Evolutionary conservation across 2,888 invertebrate genomes (phyloP), one percentile per base, ranked within the genome.

Genomic region (Ephialtes manifestator): DNA sequence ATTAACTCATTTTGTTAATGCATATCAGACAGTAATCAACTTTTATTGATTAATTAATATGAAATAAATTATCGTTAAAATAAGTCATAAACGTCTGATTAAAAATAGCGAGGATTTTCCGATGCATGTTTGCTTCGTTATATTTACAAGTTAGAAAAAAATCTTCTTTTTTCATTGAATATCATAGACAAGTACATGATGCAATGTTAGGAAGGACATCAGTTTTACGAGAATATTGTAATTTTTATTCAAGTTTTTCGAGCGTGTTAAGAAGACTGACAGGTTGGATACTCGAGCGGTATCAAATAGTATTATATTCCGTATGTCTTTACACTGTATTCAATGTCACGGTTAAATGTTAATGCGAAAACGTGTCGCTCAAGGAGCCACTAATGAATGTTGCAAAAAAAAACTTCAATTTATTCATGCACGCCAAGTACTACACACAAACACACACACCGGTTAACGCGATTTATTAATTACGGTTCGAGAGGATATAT

Each of bases 331-430:
- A 18, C 46, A 39, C n/a, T 31, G 51, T n/a, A 24, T 53, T 76
- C 65, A 72, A 77, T 77, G 55, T 77, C 82, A 65, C 71, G 55
- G 46, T 31, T 53, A 55, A 65, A 71, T 65, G 28, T 71, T 60
- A 39, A 65, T 13, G 71, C 72, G 13, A 51, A 39, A 15, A 39
- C 51, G 51, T 72, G 63, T 81, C 60, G 51, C 46, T 75, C 31
- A 46, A 46, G n/a, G 15, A 46, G 77, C 46, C 46, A 55, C 65
- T 15, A 24, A 81, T 55, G 48, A 31, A 18, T 24, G 51, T 43
- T 31, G 28, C 43, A 51, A 70, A 60, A 70, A 35, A 70, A 68
- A 60, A 24, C 53, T 39, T 79, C 4, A 55, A 76, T 76, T 58
- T 70, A 80, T 75, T 76, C 75, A 71, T 70, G 31, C 55, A 63